Percentiles rank a stretch among this genome's conserved stretches.
These are phyloP conservation scores for Drosophila simulans DNA, from an alignment of 1,140 invertebrate species.

Conservation along the genomic window DNA sequence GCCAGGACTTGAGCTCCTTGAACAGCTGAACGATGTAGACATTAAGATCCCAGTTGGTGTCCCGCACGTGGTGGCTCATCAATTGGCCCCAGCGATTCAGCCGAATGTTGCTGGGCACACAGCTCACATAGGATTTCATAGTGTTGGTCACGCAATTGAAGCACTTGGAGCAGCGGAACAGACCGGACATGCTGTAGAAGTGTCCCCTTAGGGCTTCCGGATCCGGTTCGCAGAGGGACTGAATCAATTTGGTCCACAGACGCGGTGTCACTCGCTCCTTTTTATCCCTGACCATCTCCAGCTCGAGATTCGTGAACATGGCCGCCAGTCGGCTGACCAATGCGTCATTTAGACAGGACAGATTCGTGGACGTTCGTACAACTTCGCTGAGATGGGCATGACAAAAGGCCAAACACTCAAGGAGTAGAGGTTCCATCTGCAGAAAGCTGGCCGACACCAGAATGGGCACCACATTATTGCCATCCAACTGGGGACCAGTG, in stretches of 20 bases:
- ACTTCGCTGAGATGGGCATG: constrained; percentile 92
- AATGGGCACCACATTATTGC: constrained; percentile 94
- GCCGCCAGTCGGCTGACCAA: constrained; percentile 89
- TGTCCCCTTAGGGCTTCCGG: constrained; percentile 91
- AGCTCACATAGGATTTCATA: constrained; percentile 88
- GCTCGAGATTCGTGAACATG: constrained; percentile 91
- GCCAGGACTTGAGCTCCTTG: constrained; percentile 92
- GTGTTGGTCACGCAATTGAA: constrained; percentile 86
- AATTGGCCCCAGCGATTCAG: constrained; percentile 89
- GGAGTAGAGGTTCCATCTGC: constrained; percentile 94
- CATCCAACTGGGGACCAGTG: constrained; percentile 89
- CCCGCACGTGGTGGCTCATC: constrained; percentile 89
- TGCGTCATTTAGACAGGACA: constrained; percentile 92
- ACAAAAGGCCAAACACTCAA: constrained; percentile 92
- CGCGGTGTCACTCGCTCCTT: constrained; percentile 93
- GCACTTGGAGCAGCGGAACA: constrained; percentile 89
- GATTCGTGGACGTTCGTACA: constrained; percentile 90
- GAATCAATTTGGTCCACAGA: constrained; percentile 92
- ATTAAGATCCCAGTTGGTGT: constrained; percentile 92
- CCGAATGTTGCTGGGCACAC: constrained; percentile 88
- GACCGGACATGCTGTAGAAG: constrained; percentile 90
- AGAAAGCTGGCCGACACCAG: constrained; percentile 97
- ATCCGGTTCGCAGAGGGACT: constrained; percentile 89
- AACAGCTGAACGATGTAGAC: constrained; percentile 91
- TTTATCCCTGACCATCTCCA: constrained; percentile 91